phyloP scores from a whole-genome alignment of 2,797 vertebrate species.

The Pangasius mekongensis region DNA sequence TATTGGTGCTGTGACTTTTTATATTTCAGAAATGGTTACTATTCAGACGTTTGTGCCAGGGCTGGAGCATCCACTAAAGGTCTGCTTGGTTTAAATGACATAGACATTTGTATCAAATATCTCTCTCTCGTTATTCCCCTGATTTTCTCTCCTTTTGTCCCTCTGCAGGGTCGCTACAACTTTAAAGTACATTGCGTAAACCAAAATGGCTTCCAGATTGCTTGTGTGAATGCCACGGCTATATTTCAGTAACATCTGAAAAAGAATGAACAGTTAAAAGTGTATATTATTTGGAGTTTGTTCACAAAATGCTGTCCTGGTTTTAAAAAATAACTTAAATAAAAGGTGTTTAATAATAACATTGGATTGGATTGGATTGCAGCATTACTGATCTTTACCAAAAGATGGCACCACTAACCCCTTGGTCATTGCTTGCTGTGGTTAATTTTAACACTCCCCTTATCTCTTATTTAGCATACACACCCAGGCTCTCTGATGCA shows the following conservation, averaged over 20 bases:
- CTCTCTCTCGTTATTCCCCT: not conserved
- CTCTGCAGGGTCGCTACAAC: slow-evolving; percentile 35
- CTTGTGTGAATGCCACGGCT: slow-evolving; percentile 42
- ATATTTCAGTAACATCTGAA: slow-evolving; percentile 20
- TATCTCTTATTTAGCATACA: not conserved
- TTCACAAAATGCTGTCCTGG: not conserved
- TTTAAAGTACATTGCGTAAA: slow-evolving; percentile 26
- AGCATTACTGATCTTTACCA: slow-evolving; percentile 7
- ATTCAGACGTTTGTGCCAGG: slow-evolving; percentile 4
- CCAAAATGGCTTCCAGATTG: slow-evolving; percentile 52
- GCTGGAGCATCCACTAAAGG: slow-evolving; percentile 19
- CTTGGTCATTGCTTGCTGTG: not conserved
- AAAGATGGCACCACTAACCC: slow-evolving; percentile 39
- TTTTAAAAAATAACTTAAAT: not conserved
- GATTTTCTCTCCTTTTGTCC: not conserved
- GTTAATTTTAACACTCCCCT: not conserved
- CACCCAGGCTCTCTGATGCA: not conserved
- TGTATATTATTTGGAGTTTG: not conserved
- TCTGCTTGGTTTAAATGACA: slow-evolving; percentile 23
- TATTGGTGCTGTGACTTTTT: not conserved
- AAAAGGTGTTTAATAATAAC: not conserved
- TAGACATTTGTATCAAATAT: not conserved
- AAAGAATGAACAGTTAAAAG: not conserved
- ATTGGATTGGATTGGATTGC: not conserved
- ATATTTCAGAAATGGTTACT: slow-evolving; percentile 32